phyloP scores from a whole-genome alignment of 2,113 vertebrate species.

The Clinocottus analis region DNA sequence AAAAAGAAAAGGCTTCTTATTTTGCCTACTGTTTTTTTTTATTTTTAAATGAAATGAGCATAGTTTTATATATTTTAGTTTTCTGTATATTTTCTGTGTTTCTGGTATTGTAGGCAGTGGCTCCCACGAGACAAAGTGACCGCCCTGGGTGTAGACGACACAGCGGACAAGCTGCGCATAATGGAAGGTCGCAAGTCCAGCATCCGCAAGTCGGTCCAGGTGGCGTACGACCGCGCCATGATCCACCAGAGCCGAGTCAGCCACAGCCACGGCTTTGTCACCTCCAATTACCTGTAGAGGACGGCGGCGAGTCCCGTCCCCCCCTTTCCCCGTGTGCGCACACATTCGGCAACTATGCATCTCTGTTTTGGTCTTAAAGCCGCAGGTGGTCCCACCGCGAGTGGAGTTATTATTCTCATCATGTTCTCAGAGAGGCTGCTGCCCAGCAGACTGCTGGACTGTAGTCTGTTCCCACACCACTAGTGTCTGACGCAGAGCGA shows the following conservation, averaged over 20 bases:
- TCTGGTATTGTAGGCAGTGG: slow-evolving; percentile 90
- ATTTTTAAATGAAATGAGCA: neutral
- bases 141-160: slow-evolving; percentile 92
- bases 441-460: slow-evolving; percentile 21
- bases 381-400: slow-evolving; percentile 3
- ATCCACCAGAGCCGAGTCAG: slow-evolving; percentile 93
- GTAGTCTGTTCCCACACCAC: slow-evolving; percentile 60
- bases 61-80: neutral
- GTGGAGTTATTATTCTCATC: slow-evolving; percentile 32
- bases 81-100: neutral
- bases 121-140: slow-evolving; percentile 93
- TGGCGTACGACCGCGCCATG: slow-evolving; percentile 97
- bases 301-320: slow-evolving; percentile 4
- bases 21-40: too few relatives aligned
- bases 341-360: slow-evolving; percentile 43
- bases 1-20: too few relatives aligned
- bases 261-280: slow-evolving; percentile 89
- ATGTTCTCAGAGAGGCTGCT: slow-evolving; percentile 21
- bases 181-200: slow-evolving; percentile 96
- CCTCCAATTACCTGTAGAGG: slow-evolving; percentile 88
- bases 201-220: slow-evolving; percentile 97
- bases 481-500: slow-evolving; percentile 48
- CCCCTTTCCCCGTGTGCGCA: neutral
- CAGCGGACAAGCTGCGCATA: slow-evolving; percentile 96
- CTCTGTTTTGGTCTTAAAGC: slow-evolving; percentile 39